Conservation (phyloP, 2,113 vertebrate species). For the Otocyon megalotis region DNA sequence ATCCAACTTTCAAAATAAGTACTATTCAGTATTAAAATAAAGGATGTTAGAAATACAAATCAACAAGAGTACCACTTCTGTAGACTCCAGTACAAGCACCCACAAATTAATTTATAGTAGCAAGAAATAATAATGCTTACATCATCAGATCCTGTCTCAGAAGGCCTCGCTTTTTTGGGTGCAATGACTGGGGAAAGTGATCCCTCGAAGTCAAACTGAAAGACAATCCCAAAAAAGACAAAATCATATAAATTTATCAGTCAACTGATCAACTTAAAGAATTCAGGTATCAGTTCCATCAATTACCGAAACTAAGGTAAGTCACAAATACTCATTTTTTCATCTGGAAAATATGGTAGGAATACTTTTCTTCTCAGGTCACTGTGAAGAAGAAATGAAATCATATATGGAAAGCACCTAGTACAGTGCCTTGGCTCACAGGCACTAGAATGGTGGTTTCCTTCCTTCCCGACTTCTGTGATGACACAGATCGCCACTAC, state of each 20-base stretch:
- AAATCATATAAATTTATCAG: conserved; percentile 40
- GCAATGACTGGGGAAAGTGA: conserved; percentile 98
- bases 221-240: conserved; percentile 59
- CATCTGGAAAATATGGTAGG: neutral
- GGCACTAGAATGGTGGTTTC: neutral
- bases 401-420: neutral
- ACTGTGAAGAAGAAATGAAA: neutral
- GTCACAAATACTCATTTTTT: conserved; percentile 20
- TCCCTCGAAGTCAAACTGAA: conserved; percentile 97
- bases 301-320: neutral
- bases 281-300: neutral
- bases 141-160: conserved; percentile 97
- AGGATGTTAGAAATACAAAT: neutral
- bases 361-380: neutral
- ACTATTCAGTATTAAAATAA: neutral
- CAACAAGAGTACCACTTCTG: neutral
- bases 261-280: conserved; percentile 4
- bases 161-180: conserved; percentile 97
- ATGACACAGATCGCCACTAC: neutral
- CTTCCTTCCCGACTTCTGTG: neutral
- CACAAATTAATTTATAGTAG: conserved; percentile 19
- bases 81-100: neutral
- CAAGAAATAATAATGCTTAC: conserved; percentile 86
- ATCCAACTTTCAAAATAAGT: neutral
- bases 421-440: neutral